Base-by-base conservation (phyloP, 35 echinoderm and acorn worm genomes). In the Apostichopus parvimensis region DNA sequence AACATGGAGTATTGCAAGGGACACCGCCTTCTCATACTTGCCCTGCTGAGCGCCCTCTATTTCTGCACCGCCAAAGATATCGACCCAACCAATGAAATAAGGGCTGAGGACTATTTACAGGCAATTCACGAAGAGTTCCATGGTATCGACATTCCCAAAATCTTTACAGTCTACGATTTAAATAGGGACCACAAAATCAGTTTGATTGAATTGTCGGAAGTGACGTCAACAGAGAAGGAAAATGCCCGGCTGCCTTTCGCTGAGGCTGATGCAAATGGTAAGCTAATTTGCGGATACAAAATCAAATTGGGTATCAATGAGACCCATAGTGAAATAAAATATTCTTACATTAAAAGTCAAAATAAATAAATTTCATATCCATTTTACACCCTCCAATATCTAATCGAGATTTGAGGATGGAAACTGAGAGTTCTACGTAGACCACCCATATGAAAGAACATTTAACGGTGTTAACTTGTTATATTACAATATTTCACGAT, bases 201-300 rank as follows among this genome's bases (percentile, higher is more conserved):
- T 22, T 66, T 88, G 57, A 53, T 62, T 13, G 86, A 88, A 54
- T 64, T 88, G 23, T 11, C 86, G 86, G 20, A 88, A 73, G 86
- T 88, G 86, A 88, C 86, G 15, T 88, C 86, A 72, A 88, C 86
- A 18, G 86, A 88, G n/a, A 88, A 88, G 72, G 86, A 88, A 68
- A 88, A 88, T 52, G 86, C 86, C 61, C n/a, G 22, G 86, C 17
- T 6, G 57, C 86, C 86, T 5, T 88, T 88, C 28, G 21, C 71
- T 9, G 86, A 88, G 25, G 86, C 86, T 15, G 86, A 88, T n/a
- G 22, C 64, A 65, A 73, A 88, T 72, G 86, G 86, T 88, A 88
- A 72, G 66, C 7, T 61, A 8, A 61, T 61, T 45, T 45, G 34
- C 34, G 2, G 2, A 2, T 45, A 45, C 34, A 45, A 45, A 45